phyloP scores from a whole-genome alignment of 1,140 invertebrate genomes.

The Triops cancriformis region DNA sequence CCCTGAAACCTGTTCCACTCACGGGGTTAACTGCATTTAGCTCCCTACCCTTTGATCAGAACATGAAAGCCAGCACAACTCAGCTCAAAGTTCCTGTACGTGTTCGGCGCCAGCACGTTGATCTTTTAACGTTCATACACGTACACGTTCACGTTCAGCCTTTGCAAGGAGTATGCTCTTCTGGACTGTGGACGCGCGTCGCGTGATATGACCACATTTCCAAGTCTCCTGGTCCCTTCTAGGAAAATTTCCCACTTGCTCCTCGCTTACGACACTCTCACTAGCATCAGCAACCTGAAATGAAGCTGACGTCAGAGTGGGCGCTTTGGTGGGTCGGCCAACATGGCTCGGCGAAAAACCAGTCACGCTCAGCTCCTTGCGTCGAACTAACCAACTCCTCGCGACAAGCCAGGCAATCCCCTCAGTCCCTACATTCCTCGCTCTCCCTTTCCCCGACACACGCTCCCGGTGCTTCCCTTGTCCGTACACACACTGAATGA shows the following conservation, averaged over 20 bases:
- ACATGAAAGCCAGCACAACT: no score
- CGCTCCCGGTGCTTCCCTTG: not conserved
- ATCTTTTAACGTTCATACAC: not conserved
- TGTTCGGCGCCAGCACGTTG: no score
- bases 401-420: not conserved
- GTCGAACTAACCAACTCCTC: not conserved
- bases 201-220: not conserved
- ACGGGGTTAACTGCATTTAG: no score
- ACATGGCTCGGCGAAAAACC: not conserved
- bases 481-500: not conserved
- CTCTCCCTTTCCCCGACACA: not conserved
- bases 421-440: not conserved
- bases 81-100: no score
- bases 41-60: no score
- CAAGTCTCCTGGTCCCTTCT: not conserved
- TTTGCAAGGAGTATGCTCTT: not conserved
- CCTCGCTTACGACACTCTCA: conserved; percentile 17
- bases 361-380: not conserved
- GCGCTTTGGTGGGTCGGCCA: not conserved
- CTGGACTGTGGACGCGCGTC: not conserved
- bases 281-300: conserved; percentile 1
- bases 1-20: no score
- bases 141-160: not conserved
- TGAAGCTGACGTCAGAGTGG: conserved; percentile 4
- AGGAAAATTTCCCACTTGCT: conserved; percentile 24